Evolutionary conservation across 1,140 invertebrate genomes (phyloP), one percentile per base, ranked within the genome.

Genomic region (Calliopsis andreniformis): DNA sequence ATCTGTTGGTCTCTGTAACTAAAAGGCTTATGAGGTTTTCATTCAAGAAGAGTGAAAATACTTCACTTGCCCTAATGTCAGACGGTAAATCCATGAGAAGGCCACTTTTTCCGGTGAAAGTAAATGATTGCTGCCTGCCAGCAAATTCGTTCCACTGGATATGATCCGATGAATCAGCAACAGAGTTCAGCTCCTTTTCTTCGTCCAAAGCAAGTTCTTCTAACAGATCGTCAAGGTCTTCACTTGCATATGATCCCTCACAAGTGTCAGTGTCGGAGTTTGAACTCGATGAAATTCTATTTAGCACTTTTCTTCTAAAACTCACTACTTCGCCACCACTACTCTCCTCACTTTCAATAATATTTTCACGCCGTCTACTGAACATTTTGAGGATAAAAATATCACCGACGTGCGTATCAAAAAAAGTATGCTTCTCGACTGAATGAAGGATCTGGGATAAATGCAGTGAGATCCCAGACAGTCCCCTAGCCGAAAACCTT

Each of bases 31-130:
- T 68, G 42, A 68, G 28, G 25, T 61, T 59, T 76, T 76, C 43
- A 61, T 68, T 30, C 25, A 68, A 51, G 62, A 76, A 68, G 1
- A 76, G 25, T 14, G 56, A 67, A 76, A 68, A 18, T 1, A 76
- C 64, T 76, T 68, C 56, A 68, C 63, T 49, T 49, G 73, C 30
- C 1, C 30, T 67, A 76, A 76, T 76, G 23, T 69, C 32, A n/a
- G 56, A 62, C 8, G 64, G 73, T 25, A 76, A 53, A 45, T 76
- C 56, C 51, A 76, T n/a, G 0, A 69, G 32, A 76, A 62, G 45
- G 1, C 73, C 64, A 63, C 55, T 61, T 62, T 76, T 76, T 62
- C 64, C 73, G 28, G 56, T 76, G 49, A 76, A 67, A 39, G 42
- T 0, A 68, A 76, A 76, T 61, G 63, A 68, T 43, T 70, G 43